A percentile compares a stretch with the other conserved stretches of the same genome.
Evolutionary conservation across 2,113 vertebrate species (phyloP).

Genomic region (Pedetes capensis): DNA sequence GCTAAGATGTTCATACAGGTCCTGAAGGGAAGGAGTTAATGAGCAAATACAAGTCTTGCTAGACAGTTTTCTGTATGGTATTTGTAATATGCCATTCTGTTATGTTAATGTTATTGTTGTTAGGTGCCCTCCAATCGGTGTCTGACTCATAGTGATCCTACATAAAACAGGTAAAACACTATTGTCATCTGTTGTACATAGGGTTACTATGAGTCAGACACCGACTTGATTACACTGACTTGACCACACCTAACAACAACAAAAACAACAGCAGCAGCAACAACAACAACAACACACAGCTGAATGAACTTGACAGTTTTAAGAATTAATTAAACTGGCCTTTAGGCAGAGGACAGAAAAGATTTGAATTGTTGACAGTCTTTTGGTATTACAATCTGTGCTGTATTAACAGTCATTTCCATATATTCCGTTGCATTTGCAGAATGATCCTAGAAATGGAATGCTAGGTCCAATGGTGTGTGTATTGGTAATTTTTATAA

Average conservation of each 20-base stretch:
- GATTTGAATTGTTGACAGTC: not conserved
- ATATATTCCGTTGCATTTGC: not conserved
- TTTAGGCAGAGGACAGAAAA: not conserved
- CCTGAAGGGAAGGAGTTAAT: not conserved
- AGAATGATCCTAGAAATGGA: not conserved
- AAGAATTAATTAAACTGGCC: not conserved
- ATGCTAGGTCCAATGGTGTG: not conserved
- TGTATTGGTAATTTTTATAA: not conserved
- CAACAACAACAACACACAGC: no score
- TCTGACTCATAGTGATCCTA: no score
- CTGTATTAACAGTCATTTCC: not conserved
- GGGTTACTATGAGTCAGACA: no score
- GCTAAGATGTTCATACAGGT: not conserved
- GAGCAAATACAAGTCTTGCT: not conserved
- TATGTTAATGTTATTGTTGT: no score
- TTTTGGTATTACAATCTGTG: not conserved
- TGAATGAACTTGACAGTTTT: not conserved
- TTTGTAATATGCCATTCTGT: not conserved
- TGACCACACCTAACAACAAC: no score
- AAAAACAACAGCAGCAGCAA: no score
- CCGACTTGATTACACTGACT: no score
- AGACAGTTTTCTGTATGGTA: not conserved
- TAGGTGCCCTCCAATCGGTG: no score
- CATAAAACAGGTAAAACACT: no score
- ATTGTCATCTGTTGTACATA: no score